These are phyloP conservation scores for Spodoptera exigua DNA, from an alignment of 2,888 invertebrate species.

Conservation along the genomic window DNA sequence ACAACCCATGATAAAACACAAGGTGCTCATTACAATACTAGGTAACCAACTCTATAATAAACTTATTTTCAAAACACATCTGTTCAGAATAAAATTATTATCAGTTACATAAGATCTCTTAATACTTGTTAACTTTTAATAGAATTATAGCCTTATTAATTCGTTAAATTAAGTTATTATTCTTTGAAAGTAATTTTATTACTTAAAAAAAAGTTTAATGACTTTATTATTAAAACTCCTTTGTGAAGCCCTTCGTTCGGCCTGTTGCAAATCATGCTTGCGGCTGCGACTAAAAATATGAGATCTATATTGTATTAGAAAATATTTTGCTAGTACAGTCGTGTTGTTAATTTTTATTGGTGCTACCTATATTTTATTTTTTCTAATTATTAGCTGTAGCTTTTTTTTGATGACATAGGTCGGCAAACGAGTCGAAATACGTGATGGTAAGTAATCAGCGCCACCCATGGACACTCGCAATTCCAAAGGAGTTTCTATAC, in stretches of 20 bases:
- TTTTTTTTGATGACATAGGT: too few species aligned
- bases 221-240: conserved; percentile 51
- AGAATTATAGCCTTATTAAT: conserved; percentile 22
- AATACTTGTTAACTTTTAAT: conserved; percentile 22
- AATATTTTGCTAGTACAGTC: conserved; percentile 48
- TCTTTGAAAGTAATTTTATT: conserved; percentile 16
- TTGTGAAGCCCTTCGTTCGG: conserved; percentile 34
- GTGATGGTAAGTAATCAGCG: too few species aligned
- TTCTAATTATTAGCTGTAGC: too few species aligned
- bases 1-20: too few species aligned
- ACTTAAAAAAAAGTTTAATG: conserved; percentile 39
- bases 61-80: too few species aligned
- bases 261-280: conserved; percentile 62
- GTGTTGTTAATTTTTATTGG: conserved; percentile 4
- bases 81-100: too few species aligned
- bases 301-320: conserved; percentile 52
- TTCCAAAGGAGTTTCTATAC: too few species aligned
- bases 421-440: too few species aligned
- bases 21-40: too few species aligned
- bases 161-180: conserved; percentile 31
- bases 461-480: too few species aligned
- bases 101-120: conserved; percentile 6
- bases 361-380: too few species aligned
- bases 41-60: too few species aligned
- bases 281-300: conserved; percentile 39